Evolutionary conservation across 1,140 invertebrate species (phyloP).

Genomic region (Tetramorium parvispinum): DNA sequence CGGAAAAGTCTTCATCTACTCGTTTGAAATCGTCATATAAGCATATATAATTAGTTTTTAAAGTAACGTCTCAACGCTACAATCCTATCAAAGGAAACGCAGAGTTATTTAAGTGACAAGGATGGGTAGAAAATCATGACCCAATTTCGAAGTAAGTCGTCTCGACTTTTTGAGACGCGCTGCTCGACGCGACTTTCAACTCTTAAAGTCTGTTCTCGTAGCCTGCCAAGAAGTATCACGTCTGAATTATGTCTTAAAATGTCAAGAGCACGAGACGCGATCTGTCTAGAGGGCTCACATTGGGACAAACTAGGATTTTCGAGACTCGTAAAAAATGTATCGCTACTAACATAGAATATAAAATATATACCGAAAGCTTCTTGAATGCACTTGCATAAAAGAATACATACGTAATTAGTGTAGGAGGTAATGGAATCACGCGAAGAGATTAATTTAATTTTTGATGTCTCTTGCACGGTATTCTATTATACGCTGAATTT

Average conservation of each 20-base stretch:
- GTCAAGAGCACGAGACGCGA: slow-evolving; percentile 43
- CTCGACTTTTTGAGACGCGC: slow-evolving; percentile 1
- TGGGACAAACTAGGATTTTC: slow-evolving; percentile 27
- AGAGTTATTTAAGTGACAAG: not conserved
- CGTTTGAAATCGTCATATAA: not conserved
- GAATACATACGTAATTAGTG: not conserved
- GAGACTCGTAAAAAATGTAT: slow-evolving; percentile 36
- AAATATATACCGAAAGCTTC: not conserved
- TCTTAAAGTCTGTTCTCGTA: slow-evolving; percentile 41
- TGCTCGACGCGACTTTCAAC: slow-evolving; percentile 36
- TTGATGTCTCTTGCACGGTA: not conserved
- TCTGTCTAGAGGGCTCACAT: slow-evolving; percentile 10
- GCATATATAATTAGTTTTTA: slow-evolving; percentile 10
- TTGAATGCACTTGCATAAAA: not conserved
- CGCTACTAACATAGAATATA: slow-evolving; percentile 3
- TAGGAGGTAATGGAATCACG: not conserved
- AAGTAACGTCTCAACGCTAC: not conserved
- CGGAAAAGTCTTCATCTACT: not conserved
- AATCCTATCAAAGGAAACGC: not conserved
- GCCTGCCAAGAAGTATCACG: slow-evolving; percentile 38
- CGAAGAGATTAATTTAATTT: not conserved
- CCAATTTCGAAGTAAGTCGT: slow-evolving; percentile 22
- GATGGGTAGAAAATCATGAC: not conserved
- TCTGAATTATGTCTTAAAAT: slow-evolving; percentile 56
- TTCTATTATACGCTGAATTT: not conserved